Evolutionary conservation across 2,888 invertebrate genomes (phyloP), one percentile per base, ranked within the genome.

Genomic region (Eupeodes luniger): DNA sequence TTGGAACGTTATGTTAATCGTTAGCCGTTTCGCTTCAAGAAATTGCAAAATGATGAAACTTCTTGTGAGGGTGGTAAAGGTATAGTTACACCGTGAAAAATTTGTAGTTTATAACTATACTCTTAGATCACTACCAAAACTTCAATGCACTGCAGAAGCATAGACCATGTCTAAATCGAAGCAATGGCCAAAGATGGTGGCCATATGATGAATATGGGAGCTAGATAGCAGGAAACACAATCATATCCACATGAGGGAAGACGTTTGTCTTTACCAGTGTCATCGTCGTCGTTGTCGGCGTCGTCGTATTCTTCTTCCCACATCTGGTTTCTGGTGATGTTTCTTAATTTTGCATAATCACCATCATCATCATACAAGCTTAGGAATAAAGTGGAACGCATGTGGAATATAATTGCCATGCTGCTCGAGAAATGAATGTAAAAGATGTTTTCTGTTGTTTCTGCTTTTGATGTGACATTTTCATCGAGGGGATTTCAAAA

Each of bases 1-100:
- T 78, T 79, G 82, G 85, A 82, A 86, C 81, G 70, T 51, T 55
- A 44, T 34, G 70, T 77, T 66, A 72, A 72, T 27, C 81, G 66
- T 77, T 66, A 47, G 27, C 34, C 69, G 85, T 81, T 74, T 82
- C 51, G 85, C 85, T 78, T 70, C 57, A 69, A 27, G 78, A 40
- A 78, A 2, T 27, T 44, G 61, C 53, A 49, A 77, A 81, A 85
- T 85, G 77, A 78, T 75, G 81, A 81, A 82, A 78, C 47, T 57
- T 47, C 3, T 11, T 55, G 55, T 55, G 70, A 70, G 70, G 70
- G 70, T 70, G 70, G 70, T 49, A 16, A 67, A 67, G 67, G 67
- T 69, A 69, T 36, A 69, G 10, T 1, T 40, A 40, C 40, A 40
- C 40, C 40, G 9, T 7, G 9, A 9, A 40, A 2, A 9, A 9